A percentile compares a stretch with the other conserved stretches of the same genome.
phyloP scores from a whole-genome alignment of 64 coral and sea anemone genomes.

The Stylophora pistillata region DNA sequence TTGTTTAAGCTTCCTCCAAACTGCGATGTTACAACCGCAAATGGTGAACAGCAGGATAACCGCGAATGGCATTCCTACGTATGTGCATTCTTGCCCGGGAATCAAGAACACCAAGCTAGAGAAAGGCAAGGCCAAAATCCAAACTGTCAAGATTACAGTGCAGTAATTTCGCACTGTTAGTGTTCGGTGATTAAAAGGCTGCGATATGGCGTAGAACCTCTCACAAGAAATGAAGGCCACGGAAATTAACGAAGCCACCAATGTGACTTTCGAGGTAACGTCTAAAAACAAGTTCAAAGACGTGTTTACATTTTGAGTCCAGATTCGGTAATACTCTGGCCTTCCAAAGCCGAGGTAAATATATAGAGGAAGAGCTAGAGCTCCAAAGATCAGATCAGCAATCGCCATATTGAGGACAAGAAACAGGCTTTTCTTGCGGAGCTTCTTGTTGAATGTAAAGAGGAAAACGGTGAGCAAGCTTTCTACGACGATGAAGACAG shows the following conservation, averaged over 20 bases:
- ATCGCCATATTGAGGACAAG: slow-evolving; percentile 25
- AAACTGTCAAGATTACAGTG: not conserved
- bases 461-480: slow-evolving; percentile 11
- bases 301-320: not conserved
- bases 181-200: not conserved
- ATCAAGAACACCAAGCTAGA: not conserved
- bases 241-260: slow-evolving; percentile 5
- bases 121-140: not conserved
- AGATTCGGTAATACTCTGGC: not conserved
- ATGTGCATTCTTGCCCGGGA: not conserved
- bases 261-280: not conserved
- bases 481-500: not conserved
- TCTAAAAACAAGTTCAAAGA: not conserved
- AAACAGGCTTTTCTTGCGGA: slow-evolving; percentile 2
- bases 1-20: slow-evolving; percentile 5
- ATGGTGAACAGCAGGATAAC: not conserved
- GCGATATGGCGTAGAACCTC: not conserved
- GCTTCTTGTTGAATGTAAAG: not conserved
- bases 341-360: not conserved
- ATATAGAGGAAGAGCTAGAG: not conserved
- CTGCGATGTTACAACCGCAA: slow-evolving; percentile 3
- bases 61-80: not conserved
- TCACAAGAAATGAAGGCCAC: not conserved
- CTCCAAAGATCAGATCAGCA: slow-evolving; percentile 1
- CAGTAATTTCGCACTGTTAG: not conserved